Base-by-base conservation (phyloP, 1,140 invertebrate genomes). In the Leptinotarsa texana region DNA sequence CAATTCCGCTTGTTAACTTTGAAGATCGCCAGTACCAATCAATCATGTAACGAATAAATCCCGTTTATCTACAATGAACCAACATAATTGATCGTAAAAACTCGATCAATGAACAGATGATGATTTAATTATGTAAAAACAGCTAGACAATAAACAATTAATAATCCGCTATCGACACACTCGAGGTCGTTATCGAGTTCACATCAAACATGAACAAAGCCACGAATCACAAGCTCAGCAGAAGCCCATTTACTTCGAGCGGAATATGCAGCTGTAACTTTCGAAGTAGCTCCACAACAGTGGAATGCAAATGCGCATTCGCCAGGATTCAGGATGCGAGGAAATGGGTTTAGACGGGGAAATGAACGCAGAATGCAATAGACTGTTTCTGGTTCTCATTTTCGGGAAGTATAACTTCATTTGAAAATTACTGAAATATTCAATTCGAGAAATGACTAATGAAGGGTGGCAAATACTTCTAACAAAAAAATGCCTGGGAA, bases 141-240 rank as follows among this genome's bases (percentile, higher is more conserved):
- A 57, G 51, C 51, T 57, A 15, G 15, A n/a, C 51, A 57, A 57
- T 57, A 57, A 57, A 57, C 51, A 57, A 57, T 57, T 57, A 57
- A 57, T 57, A 57, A 17, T 57, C 51, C 51, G 13, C 51, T 13
- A 57, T 57, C 3, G 51, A n/a, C 15, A 2, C 51, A 18, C 51
- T 57, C 51, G 51, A 57, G 51, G 51, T 57, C 51, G 51, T 57
- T 57, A 57, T 18, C 51, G n/a, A 57, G 51, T 57, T 57, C 13
- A 57, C n/a, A 8, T 57, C 51, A 18, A 57, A 57, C 51, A 57
- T 57, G 15, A 57, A 57, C 13, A 15, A 57, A 57, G 51, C 51
- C 17, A 3, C n/a, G 13, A 57, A 57, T 57, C 51, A 18, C 51
- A 57, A 57, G n/a, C 51, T 57, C 51, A 57, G n/a, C 51, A 57